Evolutionary conservation across 2,797 vertebrate genomes (phyloP).

Genomic region (Onychomys leucogaster): DNA sequence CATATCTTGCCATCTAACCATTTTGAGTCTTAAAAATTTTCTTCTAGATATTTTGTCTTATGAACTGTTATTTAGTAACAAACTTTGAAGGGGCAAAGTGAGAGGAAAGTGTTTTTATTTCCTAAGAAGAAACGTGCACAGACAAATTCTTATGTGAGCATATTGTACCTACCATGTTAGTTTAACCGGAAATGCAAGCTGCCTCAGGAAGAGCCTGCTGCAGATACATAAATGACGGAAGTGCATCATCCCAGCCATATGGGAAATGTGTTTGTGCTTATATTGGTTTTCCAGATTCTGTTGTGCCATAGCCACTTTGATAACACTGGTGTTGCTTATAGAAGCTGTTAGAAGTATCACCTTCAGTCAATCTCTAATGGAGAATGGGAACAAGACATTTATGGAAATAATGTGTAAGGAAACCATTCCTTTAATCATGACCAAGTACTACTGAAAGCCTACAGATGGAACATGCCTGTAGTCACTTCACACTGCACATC

Average conservation of each 20-base stretch:
- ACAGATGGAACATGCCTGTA: background rate
- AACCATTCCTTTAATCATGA: slow-evolving; percentile 44
- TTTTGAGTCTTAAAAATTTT: slow-evolving; percentile 1
- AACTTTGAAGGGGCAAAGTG: background rate
- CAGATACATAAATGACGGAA: background rate
- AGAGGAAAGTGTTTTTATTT: background rate
- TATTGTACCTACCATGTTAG: background rate
- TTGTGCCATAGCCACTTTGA: slow-evolving; percentile 44
- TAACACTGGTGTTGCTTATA: slow-evolving; percentile 61
- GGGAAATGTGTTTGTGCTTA: background rate
- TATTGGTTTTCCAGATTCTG: background rate
- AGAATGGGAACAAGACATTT: slow-evolving; percentile 12
- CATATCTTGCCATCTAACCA: background rate
- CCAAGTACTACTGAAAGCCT: background rate
- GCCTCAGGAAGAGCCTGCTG: background rate
- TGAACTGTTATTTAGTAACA: slow-evolving; percentile 19
- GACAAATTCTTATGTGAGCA: background rate
- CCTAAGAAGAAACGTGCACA: background rate
- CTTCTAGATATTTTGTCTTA: background rate
- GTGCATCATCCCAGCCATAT: background rate
- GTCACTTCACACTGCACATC: background rate
- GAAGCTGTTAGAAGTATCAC: slow-evolving; percentile 67
- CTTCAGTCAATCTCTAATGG: slow-evolving; percentile 62
- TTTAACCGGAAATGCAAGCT: background rate
- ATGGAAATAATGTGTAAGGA: slow-evolving; percentile 56